These are phyloP conservation scores for Mylabris sibirica DNA, from an alignment of 2,888 invertebrate genomes.

Conservation along the genomic window DNA sequence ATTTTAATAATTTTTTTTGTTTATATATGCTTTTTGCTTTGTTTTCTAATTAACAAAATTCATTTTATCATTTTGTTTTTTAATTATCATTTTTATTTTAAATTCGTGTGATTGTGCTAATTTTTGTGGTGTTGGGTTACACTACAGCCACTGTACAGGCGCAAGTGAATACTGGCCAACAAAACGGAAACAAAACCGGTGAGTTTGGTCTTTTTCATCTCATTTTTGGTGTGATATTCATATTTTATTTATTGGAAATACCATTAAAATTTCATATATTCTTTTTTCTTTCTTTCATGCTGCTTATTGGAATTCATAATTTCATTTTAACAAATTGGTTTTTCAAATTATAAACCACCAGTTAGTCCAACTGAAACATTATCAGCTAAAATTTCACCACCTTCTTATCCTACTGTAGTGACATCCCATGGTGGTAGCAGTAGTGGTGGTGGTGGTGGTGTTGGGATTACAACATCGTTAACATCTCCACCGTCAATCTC, in stretches of 20 bases:
- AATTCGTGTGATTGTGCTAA: constrained; percentile 60
- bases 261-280: neutral
- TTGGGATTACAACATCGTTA: constrained; percentile 46
- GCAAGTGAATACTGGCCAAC: constrained; percentile 57
- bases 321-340: constrained; percentile 45
- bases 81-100: neutral
- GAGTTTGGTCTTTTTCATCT: constrained; percentile 52
- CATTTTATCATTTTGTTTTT: constrained; percentile 6
- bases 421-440: constrained; percentile 54
- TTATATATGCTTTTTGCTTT: constrained; percentile 20
- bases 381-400: constrained; percentile 63
- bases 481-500: constrained; percentile 65
- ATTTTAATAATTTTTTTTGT: too few species aligned
- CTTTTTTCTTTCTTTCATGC: neutral
- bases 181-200: constrained; percentile 61
- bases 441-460: neutral
- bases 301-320: constrained; percentile 38
- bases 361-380: constrained; percentile 66
- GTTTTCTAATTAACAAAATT: constrained; percentile 23
- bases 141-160: constrained; percentile 54
- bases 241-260: constrained; percentile 11
- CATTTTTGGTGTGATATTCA: constrained; percentile 35
- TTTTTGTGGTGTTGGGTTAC: constrained; percentile 56
- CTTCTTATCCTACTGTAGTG: constrained; percentile 56
- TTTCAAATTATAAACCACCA: constrained; percentile 45